Base-by-base conservation (phyloP, 2,888 invertebrate genomes). In the Oligia strigilis region DNA sequence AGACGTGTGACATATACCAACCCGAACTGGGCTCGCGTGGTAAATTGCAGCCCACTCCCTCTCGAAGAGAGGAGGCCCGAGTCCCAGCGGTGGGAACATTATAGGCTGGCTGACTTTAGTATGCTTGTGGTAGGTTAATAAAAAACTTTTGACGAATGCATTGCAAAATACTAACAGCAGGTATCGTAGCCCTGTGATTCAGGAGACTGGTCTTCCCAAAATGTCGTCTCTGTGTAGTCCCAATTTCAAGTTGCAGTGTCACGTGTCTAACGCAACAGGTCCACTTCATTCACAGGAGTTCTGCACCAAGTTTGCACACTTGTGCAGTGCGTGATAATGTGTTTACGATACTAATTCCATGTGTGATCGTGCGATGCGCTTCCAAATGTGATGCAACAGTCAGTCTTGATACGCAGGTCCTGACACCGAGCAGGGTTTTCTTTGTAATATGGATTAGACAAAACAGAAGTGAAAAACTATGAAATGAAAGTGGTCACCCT, bases 211-310 rank as follows among this genome's bases (percentile, higher is more conserved):
- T 29, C 6, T 11, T 69, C 29, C n/a, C 62, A 17, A 62, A 62
- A 65, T 62, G 6, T 49, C 13, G 14, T 46, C 8, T 23, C 14
- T 14, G 23, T 46, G 13, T 46, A 19, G 9, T n/a, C 36, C 17
- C 29, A 80, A 36, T 67, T 78, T 11, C 52, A 52, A 52, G 19
- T 46, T 55, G 55, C 55, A 49, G 23, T 72, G 40, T 64, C 55
- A 58, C 40, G 55, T 64, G 17, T 49, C 46, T 17, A 9, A 58
- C 29, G 23, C 58, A 66, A 81, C 58, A 65, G 58, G 23, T 73
- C 46, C 40, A 55, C 55, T 55, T 72, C n/a, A 80, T 13, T 55
- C 17, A 29, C 29, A 65, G 13, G 13, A 52, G 43, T 14, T 17
- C 13, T 49, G 23, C 49, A 29, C 79, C 60, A 23, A 60, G 29